Evolutionary conservation across 1,140 invertebrate genomes (phyloP).

Genomic region (Mesaphorura yosii): DNA sequence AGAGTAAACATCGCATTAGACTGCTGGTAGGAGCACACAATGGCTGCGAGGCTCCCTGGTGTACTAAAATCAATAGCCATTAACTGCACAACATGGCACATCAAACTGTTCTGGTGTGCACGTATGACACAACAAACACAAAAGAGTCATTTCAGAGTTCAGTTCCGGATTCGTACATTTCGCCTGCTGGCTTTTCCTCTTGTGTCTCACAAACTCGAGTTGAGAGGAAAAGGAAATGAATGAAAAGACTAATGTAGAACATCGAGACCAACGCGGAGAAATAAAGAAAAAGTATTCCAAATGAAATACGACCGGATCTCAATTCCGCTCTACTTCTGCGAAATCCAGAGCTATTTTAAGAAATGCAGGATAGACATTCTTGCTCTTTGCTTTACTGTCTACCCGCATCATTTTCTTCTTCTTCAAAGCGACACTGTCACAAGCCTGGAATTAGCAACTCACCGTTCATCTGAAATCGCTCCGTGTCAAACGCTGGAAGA

Average conservation of each 20-base stretch:
- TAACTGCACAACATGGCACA: too few relatives aligned
- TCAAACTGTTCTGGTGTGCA: too few relatives aligned
- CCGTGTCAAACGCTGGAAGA: slow-evolving; percentile 77
- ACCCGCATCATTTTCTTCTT: neutral
- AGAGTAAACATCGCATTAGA: too few relatives aligned
- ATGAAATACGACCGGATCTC: too few relatives aligned
- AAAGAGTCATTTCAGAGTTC: neutral
- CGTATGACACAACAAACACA: too few relatives aligned
- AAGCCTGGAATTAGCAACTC: too few relatives aligned
- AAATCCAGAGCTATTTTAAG: neutral
- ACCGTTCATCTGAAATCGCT: slow-evolving; percentile 96
- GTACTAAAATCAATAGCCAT: too few relatives aligned
- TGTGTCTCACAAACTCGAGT: too few relatives aligned
- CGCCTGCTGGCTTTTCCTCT: too few relatives aligned
- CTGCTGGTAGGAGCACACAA: too few relatives aligned
- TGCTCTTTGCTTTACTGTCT: neutral
- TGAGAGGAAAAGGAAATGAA: neutral
- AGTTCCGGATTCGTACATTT: neutral
- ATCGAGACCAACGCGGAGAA: neutral
- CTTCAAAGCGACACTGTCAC: neutral
- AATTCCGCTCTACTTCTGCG: too few relatives aligned
- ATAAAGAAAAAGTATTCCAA: neutral
- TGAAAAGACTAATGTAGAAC: neutral
- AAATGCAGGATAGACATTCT: neutral
- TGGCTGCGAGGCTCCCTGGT: too few relatives aligned